Percentiles rank a stretch among this genome's conserved stretches.
These are phyloP conservation scores for Hedychridium roseum DNA, from an alignment of 2,888 invertebrate genomes.

Conservation along the genomic window DNA sequence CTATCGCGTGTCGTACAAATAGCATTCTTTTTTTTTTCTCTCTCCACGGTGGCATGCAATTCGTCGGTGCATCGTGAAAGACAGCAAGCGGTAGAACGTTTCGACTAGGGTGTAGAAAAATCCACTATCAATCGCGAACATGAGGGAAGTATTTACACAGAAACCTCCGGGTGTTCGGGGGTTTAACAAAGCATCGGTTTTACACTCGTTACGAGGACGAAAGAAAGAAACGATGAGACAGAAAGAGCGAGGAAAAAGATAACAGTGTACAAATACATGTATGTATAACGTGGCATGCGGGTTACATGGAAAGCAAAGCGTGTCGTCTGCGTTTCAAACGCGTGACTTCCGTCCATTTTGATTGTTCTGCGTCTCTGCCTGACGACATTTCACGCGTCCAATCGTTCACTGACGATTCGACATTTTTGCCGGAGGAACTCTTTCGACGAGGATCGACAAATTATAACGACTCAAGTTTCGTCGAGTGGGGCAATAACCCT, in stretches of 20 bases:
- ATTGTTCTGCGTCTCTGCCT: no score
- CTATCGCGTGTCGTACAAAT: constrained; percentile 28
- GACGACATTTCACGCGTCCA: no score
- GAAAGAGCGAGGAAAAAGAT: constrained; percentile 4
- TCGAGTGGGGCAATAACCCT: no score
- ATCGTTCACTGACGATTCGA: no score
- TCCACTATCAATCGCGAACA: constrained; percentile 39
- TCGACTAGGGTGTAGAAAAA: no score
- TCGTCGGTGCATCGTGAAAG: constrained; percentile 31
- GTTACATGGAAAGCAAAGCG: constrained; percentile 37
- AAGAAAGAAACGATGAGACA: constrained; percentile 9
- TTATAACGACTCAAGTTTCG: no score
- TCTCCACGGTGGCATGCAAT: constrained; percentile 34
- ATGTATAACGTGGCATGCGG: no score
- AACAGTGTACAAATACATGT: no score
- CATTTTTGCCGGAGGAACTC: no score
- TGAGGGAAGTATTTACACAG: constrained; percentile 16
- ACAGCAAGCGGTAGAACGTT: constrained; percentile 39
- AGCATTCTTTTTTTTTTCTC: constrained; percentile 24
- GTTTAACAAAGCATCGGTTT: constrained; percentile 13
- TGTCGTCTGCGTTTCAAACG: constrained; percentile 14
- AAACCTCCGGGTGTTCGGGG: constrained; percentile 11
- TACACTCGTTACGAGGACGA: constrained; percentile 5
- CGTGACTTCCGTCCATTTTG: constrained; percentile 22
- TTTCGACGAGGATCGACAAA: no score